Conservation (phyloP, 2,888 invertebrate species). For the Laothoe populi region DNA sequence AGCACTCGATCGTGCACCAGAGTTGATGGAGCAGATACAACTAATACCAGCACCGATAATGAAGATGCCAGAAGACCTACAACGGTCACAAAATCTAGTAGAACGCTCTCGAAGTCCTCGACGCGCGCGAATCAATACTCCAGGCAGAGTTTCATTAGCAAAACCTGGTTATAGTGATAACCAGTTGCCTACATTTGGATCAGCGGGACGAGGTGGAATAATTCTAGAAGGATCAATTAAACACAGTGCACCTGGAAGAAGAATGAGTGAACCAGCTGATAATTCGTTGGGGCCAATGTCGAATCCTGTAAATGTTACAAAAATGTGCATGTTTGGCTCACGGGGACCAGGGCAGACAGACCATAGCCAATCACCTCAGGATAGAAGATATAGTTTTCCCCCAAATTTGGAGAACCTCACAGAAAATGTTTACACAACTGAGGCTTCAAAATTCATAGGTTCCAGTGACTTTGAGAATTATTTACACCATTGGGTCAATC, state of each 20-base stretch:
- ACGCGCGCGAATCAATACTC: neutral
- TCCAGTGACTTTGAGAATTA: conserved; percentile 54
- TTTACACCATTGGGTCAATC: conserved; percentile 56
- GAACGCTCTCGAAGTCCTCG: neutral
- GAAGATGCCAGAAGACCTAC: conserved; percentile 27
- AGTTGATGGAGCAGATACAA: conserved; percentile 40
- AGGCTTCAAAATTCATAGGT: conserved; percentile 37
- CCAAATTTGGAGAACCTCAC: neutral
- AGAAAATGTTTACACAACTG: conserved; percentile 29
- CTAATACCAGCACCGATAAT: conserved; percentile 36
- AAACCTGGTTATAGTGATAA: neutral
- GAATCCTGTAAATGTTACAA: neutral
- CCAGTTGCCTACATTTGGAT: conserved; percentile 27
- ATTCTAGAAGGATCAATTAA: conserved; percentile 5
- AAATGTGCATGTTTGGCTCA: neutral
- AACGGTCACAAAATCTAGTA: neutral
- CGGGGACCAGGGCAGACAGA: no score
- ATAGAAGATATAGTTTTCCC: neutral
- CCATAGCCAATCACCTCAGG: neutral
- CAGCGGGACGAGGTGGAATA: conserved; percentile 7
- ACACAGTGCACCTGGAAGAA: neutral
- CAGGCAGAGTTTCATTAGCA: neutral
- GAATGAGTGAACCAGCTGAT: conserved; percentile 22
- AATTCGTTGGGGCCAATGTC: neutral
- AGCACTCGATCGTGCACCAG: conserved; percentile 36